Evolutionary conservation across 37 sponge, comb jelly and placozoan genomes (phyloP).

Genomic region (Agelas oroides): DNA sequence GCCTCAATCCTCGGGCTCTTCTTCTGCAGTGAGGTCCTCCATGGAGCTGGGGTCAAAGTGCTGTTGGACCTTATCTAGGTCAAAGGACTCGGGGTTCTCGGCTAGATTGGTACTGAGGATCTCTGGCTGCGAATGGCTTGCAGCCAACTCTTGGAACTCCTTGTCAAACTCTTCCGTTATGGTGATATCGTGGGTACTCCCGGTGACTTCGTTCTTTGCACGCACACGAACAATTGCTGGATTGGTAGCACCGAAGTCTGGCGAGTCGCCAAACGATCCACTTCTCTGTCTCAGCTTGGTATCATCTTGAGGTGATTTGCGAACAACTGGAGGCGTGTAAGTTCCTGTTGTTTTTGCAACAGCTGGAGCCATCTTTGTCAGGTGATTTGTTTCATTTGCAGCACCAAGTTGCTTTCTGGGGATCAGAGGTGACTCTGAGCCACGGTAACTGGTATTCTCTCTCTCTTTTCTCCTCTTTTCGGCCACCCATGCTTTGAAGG

Average conservation of each 20-base stretch:
- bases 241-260: background rate
- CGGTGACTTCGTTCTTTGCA: conserved; percentile 53
- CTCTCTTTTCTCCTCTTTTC: conserved; percentile 47
- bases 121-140: conserved; percentile 15
- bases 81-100: conserved; percentile 28
- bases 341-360: conserved; percentile 16
- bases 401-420: conserved; percentile 1
- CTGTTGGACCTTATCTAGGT: conserved; percentile 29
- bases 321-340: conserved; percentile 49
- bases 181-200: conserved; percentile 75
- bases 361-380: conserved; percentile 40
- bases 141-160: conserved; percentile 57
- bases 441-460: background rate
- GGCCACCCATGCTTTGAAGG: conserved; percentile 79
- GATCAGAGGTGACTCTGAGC: conserved; percentile 38
- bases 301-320: conserved; percentile 18
- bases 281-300: conserved; percentile 2
- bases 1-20: too few relatives aligned
- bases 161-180: conserved; percentile 74
- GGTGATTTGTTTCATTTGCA: background rate
- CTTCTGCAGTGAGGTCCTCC: too few relatives aligned
- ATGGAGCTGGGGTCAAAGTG: conserved; percentile 18
- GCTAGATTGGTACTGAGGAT: conserved; percentile 34
- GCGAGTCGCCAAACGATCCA: conserved; percentile 46
- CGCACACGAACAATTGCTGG: conserved; percentile 37